Conservation (phyloP, 1,140 invertebrate genomes). For the Globodera rostochiensis region DNA sequence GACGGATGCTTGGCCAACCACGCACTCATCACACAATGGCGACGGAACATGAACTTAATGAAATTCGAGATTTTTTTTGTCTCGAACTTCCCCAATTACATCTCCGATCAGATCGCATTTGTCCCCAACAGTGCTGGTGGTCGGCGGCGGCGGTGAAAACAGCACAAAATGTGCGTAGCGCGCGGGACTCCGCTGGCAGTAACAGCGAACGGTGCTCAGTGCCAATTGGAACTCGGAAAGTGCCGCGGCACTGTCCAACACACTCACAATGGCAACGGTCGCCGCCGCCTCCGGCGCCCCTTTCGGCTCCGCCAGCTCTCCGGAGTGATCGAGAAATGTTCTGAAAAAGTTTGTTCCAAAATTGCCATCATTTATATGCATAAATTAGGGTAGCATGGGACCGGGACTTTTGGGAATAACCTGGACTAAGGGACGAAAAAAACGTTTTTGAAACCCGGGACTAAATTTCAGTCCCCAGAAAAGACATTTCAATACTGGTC, state of each 20-base stretch:
- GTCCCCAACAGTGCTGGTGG: not conserved
- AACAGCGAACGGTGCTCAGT: constrained; percentile 15
- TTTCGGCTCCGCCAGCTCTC: too few species aligned
- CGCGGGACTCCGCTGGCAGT: not conserved
- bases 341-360: too few species aligned
- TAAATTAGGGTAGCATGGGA: too few species aligned
- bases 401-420: too few species aligned
- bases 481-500: too few species aligned
- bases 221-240: constrained; percentile 14
- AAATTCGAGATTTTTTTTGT: constrained; percentile 17
- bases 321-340: too few species aligned
- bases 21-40: constrained; percentile 45
- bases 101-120: not conserved
- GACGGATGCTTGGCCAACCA: constrained; percentile 28
- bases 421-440: too few species aligned
- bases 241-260: not conserved
- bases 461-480: too few species aligned
- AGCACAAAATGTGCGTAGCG: constrained; percentile 10
- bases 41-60: constrained; percentile 54
- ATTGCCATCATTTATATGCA: too few species aligned
- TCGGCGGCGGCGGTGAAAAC: not conserved
- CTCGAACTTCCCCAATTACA: not conserved
- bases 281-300: not conserved
- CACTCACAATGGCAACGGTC: constrained; percentile 3
- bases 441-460: too few species aligned